phyloP scores from a whole-genome alignment of 2,113 vertebrate species.

The Chunga burmeisteri region DNA sequence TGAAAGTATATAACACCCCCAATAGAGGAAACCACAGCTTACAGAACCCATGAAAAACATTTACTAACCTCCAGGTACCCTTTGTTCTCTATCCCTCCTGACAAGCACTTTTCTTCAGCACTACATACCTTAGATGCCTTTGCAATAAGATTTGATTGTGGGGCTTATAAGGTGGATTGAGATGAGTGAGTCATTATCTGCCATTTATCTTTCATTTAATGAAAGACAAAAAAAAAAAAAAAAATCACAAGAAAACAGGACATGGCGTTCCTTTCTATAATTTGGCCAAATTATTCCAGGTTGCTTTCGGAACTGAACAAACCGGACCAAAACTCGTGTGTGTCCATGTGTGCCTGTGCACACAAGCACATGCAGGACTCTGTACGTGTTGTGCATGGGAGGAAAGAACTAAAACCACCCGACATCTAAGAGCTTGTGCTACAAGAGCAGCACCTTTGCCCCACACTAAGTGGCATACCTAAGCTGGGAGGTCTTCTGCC shows the following conservation, averaged over 20 bases:
- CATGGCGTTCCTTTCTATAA: not conserved
- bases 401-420: not conserved
- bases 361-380: not conserved
- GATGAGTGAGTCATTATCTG: slow-evolving; percentile 68
- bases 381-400: not conserved
- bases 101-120: slow-evolving; percentile 31
- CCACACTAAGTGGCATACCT: not conserved
- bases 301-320: not conserved
- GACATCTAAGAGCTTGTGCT: fast-evolving
- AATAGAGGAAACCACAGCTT: slow-evolving; percentile 70
- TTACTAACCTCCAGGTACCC: slow-evolving; percentile 72
- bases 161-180: slow-evolving; percentile 54
- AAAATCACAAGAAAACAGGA: not conserved
- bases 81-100: slow-evolving; percentile 71
- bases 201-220: slow-evolving; percentile 65
- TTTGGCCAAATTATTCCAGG: not conserved
- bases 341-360: not conserved
- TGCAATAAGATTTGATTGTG: slow-evolving; percentile 56
- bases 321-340: not conserved
- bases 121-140: slow-evolving; percentile 71
- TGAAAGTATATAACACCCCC: slow-evolving; percentile 35
- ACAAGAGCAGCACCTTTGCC: not conserved
- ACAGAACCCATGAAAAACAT: slow-evolving; percentile 62
- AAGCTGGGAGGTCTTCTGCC: not conserved
- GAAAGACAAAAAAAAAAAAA: not conserved